A percentile compares a stretch with the other conserved stretches of the same genome.
Conservation (phyloP, 2,888 invertebrate genomes). For the Lasiommata megera region DNA sequence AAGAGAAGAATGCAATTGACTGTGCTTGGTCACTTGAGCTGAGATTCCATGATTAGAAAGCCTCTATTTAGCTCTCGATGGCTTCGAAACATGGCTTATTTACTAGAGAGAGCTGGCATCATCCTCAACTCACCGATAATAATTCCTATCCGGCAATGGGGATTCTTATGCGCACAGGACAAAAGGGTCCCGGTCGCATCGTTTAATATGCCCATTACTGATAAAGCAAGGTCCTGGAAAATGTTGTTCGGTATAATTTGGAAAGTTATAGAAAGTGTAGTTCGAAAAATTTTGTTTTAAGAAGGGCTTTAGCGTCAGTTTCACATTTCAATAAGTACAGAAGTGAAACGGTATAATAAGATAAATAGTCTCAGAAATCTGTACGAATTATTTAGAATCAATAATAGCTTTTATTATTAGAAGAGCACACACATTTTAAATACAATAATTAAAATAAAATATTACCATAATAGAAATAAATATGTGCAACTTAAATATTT, state of each 20-base stretch:
- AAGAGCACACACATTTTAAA: too few species aligned
- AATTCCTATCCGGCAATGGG: conserved; percentile 89
- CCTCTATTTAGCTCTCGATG: conserved; percentile 65
- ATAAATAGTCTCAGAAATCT: too few species aligned
- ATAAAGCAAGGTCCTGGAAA: conserved; percentile 89
- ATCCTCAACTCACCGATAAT: conserved; percentile 88
- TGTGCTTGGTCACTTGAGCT: conserved; percentile 15
- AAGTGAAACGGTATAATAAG: too few species aligned
- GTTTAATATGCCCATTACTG: conserved; percentile 94
- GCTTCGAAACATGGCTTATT: conserved; percentile 63
- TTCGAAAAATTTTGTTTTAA: too few species aligned
- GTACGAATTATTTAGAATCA: too few species aligned
- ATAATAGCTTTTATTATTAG: too few species aligned
- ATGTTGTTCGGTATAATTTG: conserved; percentile 39
- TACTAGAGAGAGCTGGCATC: conserved; percentile 45
- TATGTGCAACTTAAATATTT: too few species aligned
- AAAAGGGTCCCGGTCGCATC: conserved; percentile 96
- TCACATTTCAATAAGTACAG: too few species aligned
- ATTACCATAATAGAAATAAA: too few species aligned
- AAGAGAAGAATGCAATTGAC: neutral
- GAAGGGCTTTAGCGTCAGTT: too few species aligned
- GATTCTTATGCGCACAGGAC: conserved; percentile 93
- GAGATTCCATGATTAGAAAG: conserved; percentile 43
- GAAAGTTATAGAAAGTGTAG: neutral
- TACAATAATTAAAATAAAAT: too few species aligned